These are phyloP conservation scores for Talpa occidentalis DNA, from an alignment of 2,113 vertebrate genomes.

Conservation along the genomic window DNA sequence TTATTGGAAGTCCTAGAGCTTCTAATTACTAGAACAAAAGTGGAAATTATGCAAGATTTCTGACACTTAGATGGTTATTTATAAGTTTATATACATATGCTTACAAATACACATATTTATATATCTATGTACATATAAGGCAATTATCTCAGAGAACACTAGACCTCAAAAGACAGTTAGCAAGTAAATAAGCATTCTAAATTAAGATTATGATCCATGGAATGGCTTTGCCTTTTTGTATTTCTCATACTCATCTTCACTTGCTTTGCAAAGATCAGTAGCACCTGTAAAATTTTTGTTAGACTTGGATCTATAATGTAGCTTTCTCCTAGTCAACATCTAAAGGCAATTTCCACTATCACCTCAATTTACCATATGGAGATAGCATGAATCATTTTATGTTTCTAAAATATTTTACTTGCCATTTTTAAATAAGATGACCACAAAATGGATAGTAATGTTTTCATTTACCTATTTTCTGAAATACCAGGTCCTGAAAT, in stretches of 20 bases:
- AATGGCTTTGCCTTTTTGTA: neutral
- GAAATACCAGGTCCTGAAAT: slow-evolving; percentile 14
- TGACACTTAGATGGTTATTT: neutral
- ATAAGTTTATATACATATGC: neutral
- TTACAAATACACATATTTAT: slow-evolving; percentile 15
- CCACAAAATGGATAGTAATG: neutral
- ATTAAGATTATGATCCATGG: neutral
- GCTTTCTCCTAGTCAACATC: neutral
- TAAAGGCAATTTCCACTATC: slow-evolving; percentile 20
- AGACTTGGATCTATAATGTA: slow-evolving; percentile 27
- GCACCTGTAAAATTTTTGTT: slow-evolving; percentile 5
- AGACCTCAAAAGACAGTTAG: neutral
- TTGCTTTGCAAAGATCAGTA: neutral
- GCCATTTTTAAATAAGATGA: neutral
- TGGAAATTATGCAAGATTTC: neutral
- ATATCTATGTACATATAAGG: neutral
- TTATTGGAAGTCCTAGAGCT: neutral
- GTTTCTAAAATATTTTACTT: slow-evolving; percentile 41
- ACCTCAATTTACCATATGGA: neutral
- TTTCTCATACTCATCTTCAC: slow-evolving; percentile 26
- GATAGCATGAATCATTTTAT: neutral
- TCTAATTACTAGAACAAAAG: neutral
- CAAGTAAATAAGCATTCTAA: slow-evolving; percentile 33
- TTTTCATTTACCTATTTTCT: slow-evolving; percentile 18
- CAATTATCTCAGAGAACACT: neutral